These are phyloP conservation scores for Leptodactylus fuscus DNA, from an alignment of 2,113 vertebrate species.

Conservation along the genomic window DNA sequence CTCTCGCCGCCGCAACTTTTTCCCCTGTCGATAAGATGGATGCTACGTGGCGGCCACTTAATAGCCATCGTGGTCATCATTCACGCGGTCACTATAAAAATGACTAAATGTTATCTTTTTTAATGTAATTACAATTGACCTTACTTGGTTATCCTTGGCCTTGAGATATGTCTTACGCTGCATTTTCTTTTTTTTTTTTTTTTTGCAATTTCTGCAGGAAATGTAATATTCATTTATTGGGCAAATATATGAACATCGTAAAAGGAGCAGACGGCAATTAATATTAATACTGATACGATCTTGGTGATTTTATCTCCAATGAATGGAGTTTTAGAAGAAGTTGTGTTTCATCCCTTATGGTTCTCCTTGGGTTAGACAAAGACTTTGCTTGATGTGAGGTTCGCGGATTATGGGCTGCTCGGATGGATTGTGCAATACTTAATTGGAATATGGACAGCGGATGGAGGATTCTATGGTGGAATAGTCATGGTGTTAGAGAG, in stretches of 20 bases:
- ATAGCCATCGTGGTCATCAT: background rate
- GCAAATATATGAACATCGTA: slow-evolving; percentile 60
- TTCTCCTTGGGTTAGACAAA: slow-evolving; percentile 22
- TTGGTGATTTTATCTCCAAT: slow-evolving; percentile 40
- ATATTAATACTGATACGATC: slow-evolving; percentile 53
- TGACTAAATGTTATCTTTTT: slow-evolving; percentile 51
- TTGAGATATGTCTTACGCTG: slow-evolving; percentile 26
- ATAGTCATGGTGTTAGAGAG: no score
- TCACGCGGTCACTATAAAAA: slow-evolving; percentile 40
- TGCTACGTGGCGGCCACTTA: background rate
- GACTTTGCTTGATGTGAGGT: background rate
- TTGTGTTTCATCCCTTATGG: slow-evolving; percentile 29
- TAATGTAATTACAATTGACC: slow-evolving; percentile 54
- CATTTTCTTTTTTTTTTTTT: slow-evolving; percentile 15
- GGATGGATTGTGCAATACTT: background rate
- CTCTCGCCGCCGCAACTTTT: background rate
- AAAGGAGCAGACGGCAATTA: slow-evolving; percentile 58
- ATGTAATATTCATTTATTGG: slow-evolving; percentile 61
- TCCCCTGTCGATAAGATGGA: background rate
- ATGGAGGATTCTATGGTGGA: no score
- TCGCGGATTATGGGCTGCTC: background rate
- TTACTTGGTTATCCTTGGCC: slow-evolving; percentile 15
- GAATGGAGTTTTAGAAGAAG: slow-evolving; percentile 56
- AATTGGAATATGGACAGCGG: background rate
- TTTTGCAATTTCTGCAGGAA: slow-evolving; percentile 55